A percentile compares a stretch with the other conserved stretches of the same genome.
These are phyloP conservation scores for Augochlora pura DNA, from an alignment of 1,140 invertebrate species.

Conservation along the genomic window DNA sequence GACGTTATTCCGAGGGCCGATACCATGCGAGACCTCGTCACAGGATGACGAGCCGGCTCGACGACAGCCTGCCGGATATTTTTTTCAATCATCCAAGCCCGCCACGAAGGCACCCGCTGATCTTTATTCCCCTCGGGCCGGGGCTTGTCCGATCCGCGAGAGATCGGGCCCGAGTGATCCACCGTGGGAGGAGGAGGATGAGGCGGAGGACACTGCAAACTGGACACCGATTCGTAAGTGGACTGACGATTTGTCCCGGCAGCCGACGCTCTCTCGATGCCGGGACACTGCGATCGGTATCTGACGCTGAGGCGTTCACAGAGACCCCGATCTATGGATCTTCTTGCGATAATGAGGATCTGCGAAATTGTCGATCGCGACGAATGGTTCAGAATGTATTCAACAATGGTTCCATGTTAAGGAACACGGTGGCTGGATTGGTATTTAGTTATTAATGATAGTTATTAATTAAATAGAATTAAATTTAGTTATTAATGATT, in stretches of 20 bases:
- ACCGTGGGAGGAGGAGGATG: constrained; percentile 10
- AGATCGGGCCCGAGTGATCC: constrained; percentile 18
- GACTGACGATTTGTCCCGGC: constrained; percentile 37
- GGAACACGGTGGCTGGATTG: too few species aligned
- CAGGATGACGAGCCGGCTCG: constrained; percentile 43
- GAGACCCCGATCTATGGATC: too few species aligned
- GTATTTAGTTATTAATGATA: too few species aligned
- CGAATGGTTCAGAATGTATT: too few species aligned
- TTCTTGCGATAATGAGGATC: too few species aligned
- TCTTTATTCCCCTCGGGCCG: constrained; percentile 24
- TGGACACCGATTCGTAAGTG: constrained; percentile 32
- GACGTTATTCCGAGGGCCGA: constrained; percentile 54
- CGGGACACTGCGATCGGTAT: too few species aligned
- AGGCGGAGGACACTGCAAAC: too few species aligned
- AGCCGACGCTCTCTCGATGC: neutral
- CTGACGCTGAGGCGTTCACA: too few species aligned
- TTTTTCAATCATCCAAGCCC: constrained; percentile 75
- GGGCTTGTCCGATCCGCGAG: constrained; percentile 4
- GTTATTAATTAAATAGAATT: too few species aligned
- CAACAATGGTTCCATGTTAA: too few species aligned
- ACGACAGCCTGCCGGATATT: constrained; percentile 62
- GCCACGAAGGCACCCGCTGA: constrained; percentile 43
- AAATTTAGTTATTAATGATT: too few species aligned
- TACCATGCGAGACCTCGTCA: constrained; percentile 46
- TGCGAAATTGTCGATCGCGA: too few species aligned